Evolutionary conservation across 35 echinoderm and acorn worm species (phyloP).

Genomic region (Holothuria glaberrima): DNA sequence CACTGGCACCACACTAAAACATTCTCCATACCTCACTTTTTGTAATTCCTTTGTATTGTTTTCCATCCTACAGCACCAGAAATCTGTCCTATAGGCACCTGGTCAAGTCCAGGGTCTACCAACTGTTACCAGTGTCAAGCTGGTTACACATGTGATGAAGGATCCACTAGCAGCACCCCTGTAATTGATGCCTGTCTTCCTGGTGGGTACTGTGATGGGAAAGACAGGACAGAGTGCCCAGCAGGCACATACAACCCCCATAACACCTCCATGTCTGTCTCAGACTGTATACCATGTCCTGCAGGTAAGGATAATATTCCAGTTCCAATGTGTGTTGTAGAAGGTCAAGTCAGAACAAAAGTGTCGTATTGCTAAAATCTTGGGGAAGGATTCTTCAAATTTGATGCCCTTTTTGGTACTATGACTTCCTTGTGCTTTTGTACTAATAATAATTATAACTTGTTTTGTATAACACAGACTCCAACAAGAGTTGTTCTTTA

Average conservation of each 20-base stretch:
- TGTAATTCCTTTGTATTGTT: background rate
- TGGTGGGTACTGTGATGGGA: slow-evolving; percentile 94
- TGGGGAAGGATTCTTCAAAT: too few relatives aligned
- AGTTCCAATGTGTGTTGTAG: too few relatives aligned
- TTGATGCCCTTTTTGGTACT: too few relatives aligned
- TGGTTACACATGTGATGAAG: slow-evolving; percentile 93
- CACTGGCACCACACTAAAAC: too few relatives aligned
- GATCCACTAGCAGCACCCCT: slow-evolving; percentile 66
- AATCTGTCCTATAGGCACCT: slow-evolving; percentile 81
- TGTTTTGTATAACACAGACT: too few relatives aligned
- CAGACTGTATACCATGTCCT: slow-evolving; percentile 77
- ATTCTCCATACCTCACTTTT: background rate
- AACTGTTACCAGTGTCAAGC: slow-evolving; percentile 70
- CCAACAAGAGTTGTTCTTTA: too few relatives aligned
- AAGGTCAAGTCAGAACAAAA: too few relatives aligned
- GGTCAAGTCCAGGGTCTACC: slow-evolving; percentile 70
- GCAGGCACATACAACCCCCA: slow-evolving; percentile 90
- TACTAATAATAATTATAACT: too few relatives aligned
- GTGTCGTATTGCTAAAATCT: too few relatives aligned
- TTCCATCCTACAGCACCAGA: slow-evolving; percentile 71
- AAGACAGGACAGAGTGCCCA: slow-evolving; percentile 73
- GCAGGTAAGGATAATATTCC: slow-evolving; percentile 59
- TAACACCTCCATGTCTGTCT: slow-evolving; percentile 66
- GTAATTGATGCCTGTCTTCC: slow-evolving; percentile 78
- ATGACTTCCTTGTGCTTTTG: too few relatives aligned